These are phyloP conservation scores for Metellina segmentata DNA, from an alignment of 2,888 invertebrate genomes.

Conservation along the genomic window DNA sequence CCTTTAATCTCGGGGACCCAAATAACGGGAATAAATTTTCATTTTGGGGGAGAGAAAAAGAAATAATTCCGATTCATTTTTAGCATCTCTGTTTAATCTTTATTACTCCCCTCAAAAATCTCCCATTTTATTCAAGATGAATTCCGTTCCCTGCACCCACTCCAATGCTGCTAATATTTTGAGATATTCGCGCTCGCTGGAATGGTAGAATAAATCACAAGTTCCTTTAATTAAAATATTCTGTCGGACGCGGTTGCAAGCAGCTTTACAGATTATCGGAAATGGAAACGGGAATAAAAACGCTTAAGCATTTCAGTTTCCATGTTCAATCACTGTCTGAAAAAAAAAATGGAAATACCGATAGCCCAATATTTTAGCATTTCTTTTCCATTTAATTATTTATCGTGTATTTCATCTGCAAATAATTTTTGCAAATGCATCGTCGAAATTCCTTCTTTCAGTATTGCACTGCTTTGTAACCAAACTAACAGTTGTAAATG, in stretches of 20 bases:
- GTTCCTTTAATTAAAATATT: constrained; percentile 41
- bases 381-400: neutral
- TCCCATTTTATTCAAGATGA: constrained; percentile 6
- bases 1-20: constrained; percentile 46
- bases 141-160: neutral
- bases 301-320: neutral
- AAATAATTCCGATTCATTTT: constrained; percentile 41
- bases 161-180: neutral
- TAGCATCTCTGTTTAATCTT: constrained; percentile 50
- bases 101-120: constrained; percentile 33
- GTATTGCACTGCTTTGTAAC: no score
- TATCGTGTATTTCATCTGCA: no score
- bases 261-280: constrained; percentile 5
- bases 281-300: neutral
- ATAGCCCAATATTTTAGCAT: neutral
- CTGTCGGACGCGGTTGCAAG: neutral
- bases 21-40: constrained; percentile 58
- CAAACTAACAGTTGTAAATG: no score
- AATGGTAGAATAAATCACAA: constrained; percentile 16
- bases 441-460: no score
- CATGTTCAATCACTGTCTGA: neutral
- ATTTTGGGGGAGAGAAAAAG: constrained; percentile 32
- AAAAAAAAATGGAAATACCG: neutral
- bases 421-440: no score
- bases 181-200: neutral